A percentile compares a stretch with the other conserved stretches of the same genome.
Evolutionary conservation across 2,797 vertebrate species (phyloP).

Genomic region (Sitta carolinensis): DNA sequence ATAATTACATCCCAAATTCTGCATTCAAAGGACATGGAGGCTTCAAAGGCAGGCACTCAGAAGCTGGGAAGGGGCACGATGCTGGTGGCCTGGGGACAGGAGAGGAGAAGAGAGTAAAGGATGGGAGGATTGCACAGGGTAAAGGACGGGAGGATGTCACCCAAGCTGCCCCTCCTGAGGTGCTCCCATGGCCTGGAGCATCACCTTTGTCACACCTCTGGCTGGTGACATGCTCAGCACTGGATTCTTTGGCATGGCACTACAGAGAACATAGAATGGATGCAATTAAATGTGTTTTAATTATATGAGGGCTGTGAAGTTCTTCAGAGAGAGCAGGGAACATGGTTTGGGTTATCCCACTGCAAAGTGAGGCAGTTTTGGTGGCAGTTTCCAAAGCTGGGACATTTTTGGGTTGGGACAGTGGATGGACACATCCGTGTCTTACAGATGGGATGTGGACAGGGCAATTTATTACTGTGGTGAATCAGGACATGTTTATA

Average conservation of each 20-base stretch:
- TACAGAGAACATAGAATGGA: not conserved
- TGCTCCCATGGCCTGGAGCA: not conserved
- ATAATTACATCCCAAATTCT: slow-evolving; percentile 39
- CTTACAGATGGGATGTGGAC: not conserved
- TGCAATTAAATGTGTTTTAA: not conserved
- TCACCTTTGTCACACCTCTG: slow-evolving; percentile 13
- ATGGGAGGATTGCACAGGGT: not conserved
- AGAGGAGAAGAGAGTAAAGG: not conserved
- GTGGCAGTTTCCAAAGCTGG: not conserved
- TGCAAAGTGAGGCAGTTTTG: not conserved
- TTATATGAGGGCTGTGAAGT: not conserved
- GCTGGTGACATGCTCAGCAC: not conserved
- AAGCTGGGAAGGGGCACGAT: slow-evolving; percentile 14
- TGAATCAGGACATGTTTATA: not conserved
- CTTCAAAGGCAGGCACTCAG: not conserved
- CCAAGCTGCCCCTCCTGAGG: not conserved
- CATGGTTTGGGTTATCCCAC: not conserved
- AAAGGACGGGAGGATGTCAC: not conserved
- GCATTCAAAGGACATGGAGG: slow-evolving; percentile 28
- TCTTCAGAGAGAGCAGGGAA: not conserved
- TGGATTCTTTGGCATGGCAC: not conserved
- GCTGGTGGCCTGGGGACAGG: not conserved
- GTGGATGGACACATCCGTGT: not conserved
- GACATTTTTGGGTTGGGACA: not conserved
- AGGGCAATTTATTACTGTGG: not conserved